Base-by-base conservation (phyloP, 2,113 vertebrate genomes). In the Embiotoca jacksoni region DNA sequence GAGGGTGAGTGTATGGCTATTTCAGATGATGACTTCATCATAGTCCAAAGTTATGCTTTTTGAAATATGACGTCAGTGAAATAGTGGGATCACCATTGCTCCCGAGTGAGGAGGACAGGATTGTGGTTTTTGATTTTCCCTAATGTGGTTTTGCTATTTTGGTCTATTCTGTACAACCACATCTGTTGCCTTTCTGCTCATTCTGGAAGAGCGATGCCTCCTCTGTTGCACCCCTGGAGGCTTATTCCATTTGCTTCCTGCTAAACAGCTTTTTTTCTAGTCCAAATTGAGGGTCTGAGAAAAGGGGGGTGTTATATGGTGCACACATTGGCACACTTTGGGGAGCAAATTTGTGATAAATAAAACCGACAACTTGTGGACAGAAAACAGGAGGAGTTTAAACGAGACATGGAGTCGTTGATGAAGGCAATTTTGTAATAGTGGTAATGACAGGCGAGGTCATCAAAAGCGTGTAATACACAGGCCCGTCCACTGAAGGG, bases 141-240 rank as follows among this genome's bases (percentile, higher is more conserved):
- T 46, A 41, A 62, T 63, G 52, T 39, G 46, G 33, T 55, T 70
- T 16, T 46, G 54, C 47, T 39, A 52, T 76, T 67, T 53, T 46
- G 7, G 54, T 68, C 36, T n/a, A 31, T 31, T 60, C 36, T 52
- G 15, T 71, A 44, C 16, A 60, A 31, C 4, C 6, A 0, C 14
- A 56, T 31, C 30, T 62, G 32, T 56, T 39, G 72, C 33, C 53
- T 37, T 56, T 23, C 3, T 5, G 55, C 47, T 31, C 6, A 6
- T 65, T 37, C n/a, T 72, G 8, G 35, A 52, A 36, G 31, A 4
- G 44, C n/a, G n/a, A 23, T 53, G 30, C 15, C 31, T 33, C 30
- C 14, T 61, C 16, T 49, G 41, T 33, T 47, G 31, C 53, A 36
- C 14, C 32, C 16, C 7, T 7, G 3, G 44, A 49, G 65, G 4